A percentile compares a stretch with the other conserved stretches of the same genome.
These are phyloP conservation scores for cattle (Bos taurus) DNA, from an alignment of 2,113 vertebrate species.

Conservation along the genomic window DNA sequence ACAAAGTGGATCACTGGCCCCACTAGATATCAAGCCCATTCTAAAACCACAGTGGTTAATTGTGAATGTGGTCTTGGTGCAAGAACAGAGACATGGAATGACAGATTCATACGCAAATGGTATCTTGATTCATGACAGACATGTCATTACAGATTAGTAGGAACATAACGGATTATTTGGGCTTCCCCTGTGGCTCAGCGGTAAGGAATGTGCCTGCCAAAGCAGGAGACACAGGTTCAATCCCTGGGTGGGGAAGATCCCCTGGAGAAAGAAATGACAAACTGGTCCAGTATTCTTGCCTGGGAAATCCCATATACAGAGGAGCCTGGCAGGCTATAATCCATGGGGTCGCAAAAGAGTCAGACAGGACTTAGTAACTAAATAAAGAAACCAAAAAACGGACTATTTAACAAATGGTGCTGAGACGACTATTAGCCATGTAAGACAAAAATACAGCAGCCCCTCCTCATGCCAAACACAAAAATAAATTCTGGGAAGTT, in stretches of 20 bases:
- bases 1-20: neutral
- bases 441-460: neutral
- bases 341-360: neutral
- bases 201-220: neutral
- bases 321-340: neutral
- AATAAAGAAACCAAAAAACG: neutral
- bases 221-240: neutral
- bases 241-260: neutral
- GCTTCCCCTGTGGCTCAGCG: neutral
- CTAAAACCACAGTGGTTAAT: neutral
- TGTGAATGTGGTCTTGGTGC: neutral
- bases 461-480: neutral
- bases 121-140: neutral
- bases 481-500: neutral
- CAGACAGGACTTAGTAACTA: neutral
- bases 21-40: neutral
- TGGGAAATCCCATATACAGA: neutral
- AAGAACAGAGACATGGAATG: neutral
- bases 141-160: too few species aligned
- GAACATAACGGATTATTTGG: neutral
- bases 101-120: neutral
- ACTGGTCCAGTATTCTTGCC: neutral
- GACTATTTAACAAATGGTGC: neutral
- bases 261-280: neutral
- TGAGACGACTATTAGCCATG: neutral